Base-by-base conservation (phyloP, 1,140 invertebrate genomes). In the Glossosoma conforme region DNA sequence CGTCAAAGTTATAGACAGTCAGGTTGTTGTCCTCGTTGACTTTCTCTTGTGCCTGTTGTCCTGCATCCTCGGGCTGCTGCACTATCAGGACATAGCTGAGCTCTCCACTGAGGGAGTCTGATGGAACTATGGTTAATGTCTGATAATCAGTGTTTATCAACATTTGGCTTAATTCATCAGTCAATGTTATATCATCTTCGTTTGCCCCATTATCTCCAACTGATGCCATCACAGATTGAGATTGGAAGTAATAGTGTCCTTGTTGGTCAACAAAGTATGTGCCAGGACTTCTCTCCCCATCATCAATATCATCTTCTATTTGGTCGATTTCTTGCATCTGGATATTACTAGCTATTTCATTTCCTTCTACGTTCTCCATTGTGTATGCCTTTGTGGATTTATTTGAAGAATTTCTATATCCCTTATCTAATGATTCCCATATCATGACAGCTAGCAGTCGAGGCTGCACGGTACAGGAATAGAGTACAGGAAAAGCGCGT, bases 81-180 rank as follows among this genome's bases (percentile, higher is more conserved):
- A 95, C 88, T 54, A 93, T 91, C 10, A 95, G 72, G 0, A 95
- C 89, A 66, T 93, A 94, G 67, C 87, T 93, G 1, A 93, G 81
- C 75, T 93, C 89, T 28, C 87, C 88, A 41, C 83, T 78, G 61
- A 83, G 83, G 1, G 79, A 81, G 47, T 92, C 86, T 0, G 89
- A 87, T 1, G 90, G 90, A 13, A 93, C 84, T 54, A 94, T 82
- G 1, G 89, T 91, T 0, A 94, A 86, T 2, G 89, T 88, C 68
- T 92, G 85, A 91, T 3, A 76, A 74, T n/a, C n/a, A n/a, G n/a
- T n/a, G n/a, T n/a, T n/a, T n/a, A n/a, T n/a, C n/a, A n/a, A n/a
- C n/a, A n/a, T n/a, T n/a, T n/a, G n/a, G n/a, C n/a, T n/a, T n/a
- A n/a, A n/a, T n/a, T n/a, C n/a, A n/a, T n/a, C n/a, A n/a, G n/a